Percentiles rank a stretch among this genome's conserved stretches.
Conservation (phyloP, 2,888 invertebrate species). For the Drosophila koepferae region DNA sequence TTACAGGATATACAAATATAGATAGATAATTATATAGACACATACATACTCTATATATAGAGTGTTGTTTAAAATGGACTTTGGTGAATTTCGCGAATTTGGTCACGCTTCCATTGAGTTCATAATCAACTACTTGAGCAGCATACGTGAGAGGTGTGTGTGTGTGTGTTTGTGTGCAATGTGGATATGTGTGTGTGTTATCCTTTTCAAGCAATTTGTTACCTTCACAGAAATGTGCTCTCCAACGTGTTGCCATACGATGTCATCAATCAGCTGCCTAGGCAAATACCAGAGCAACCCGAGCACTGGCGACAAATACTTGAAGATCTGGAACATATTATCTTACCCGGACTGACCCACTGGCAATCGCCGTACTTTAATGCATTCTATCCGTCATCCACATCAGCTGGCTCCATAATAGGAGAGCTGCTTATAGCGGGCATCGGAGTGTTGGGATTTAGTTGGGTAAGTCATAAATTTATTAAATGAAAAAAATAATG, state of each 20-base stretch:
- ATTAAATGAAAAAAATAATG: not conserved
- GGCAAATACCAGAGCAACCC: constrained; percentile 74
- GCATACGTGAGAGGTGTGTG: constrained; percentile 90
- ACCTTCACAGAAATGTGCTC: constrained; percentile 67
- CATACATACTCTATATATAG: not conserved
- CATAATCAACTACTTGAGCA: constrained; percentile 95
- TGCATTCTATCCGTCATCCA: constrained; percentile 74
- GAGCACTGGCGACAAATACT: constrained; percentile 74
- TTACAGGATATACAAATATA: constrained; percentile 34
- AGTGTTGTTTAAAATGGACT: constrained; percentile 88
- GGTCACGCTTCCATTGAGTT: constrained; percentile 95
- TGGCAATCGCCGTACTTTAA: constrained; percentile 81
- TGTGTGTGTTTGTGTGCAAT: constrained; percentile 22
- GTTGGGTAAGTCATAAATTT: constrained; percentile 75
- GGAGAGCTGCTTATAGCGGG: constrained; percentile 77
- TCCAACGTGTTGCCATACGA: constrained; percentile 62
- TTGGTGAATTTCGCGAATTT: constrained; percentile 91
- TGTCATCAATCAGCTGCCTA: constrained; percentile 67
- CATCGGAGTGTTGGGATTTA: constrained; percentile 76
- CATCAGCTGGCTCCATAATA: constrained; percentile 76
- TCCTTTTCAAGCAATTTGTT: constrained; percentile 30
- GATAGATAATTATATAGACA: not conserved
- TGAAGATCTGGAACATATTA: constrained; percentile 71
- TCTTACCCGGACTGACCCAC: constrained; percentile 75
- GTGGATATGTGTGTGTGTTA: constrained; percentile 13